Evolutionary conservation across 2,797 vertebrate genomes (phyloP), one percentile per base, ranked within the genome.

Genomic region (Acanthopagrus latus): DNA sequence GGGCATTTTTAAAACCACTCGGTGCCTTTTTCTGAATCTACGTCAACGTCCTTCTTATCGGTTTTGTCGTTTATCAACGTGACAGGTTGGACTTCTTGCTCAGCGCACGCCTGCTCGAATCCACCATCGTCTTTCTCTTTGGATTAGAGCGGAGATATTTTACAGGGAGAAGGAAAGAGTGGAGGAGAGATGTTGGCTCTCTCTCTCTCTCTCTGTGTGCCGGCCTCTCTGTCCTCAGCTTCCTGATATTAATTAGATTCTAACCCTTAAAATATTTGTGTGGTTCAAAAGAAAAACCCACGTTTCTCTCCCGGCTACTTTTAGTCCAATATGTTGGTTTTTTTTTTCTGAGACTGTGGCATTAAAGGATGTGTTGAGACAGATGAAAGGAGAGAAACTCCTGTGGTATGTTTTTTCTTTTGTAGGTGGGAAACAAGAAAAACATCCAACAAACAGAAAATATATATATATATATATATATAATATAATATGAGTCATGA

Each of bases 81-180:
- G 89, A 87, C 89, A 89, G 82, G 52, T 71, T 41, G 43, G 80
- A 82, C 74, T 64, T 71, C 6, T 57, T 74, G 76, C 64, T 83
- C 80, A 29, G 60, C 7, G 13, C 82, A 80, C 47, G 80, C 71
- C 74, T 4, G n/a, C 82, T 77, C 80, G 50, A 58, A 83, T 89
- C 80, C 78, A 55, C 38, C 72, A 70, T 77, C 63, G 57, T 75
- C 81, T 66, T 78, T 79, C 70, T 76, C 73, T 77, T 78, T 64
- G 74, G 84, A 79, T 88, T 51, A 64, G 64, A 81, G 48, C 5
- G 16, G 12, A 11, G 81, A 74, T 38, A 13, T 25, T 2, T 0
- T 38, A 46, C 58, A 74, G 48, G 21, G 4, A 46, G 52, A 5
- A 2, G 17, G 11, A 44, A 68, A 58, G 50, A 47, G 25, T 25